Conservation (phyloP, 2,888 invertebrate genomes). For the Chesias legatella region DNA sequence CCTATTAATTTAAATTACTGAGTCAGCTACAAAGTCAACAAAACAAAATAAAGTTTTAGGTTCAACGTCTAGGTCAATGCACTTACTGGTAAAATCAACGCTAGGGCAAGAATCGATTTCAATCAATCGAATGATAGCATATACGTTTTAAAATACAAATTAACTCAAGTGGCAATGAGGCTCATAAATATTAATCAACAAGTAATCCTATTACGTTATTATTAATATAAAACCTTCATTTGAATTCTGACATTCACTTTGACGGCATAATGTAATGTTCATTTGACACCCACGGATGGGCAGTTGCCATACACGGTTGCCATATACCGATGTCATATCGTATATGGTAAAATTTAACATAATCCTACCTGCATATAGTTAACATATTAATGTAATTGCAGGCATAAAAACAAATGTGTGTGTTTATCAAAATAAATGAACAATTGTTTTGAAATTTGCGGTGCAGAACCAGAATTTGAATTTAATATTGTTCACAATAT, state of each 20-base stretch:
- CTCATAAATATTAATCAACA: conserved; percentile 26
- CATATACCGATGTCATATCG: conserved; percentile 9
- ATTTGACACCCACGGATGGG: conserved; percentile 30
- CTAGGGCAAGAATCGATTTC: conserved; percentile 1
- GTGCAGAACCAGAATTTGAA: too few species aligned
- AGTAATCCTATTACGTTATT: conserved; percentile 24
- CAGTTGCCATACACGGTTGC: conserved; percentile 28
- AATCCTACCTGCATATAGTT: conserved; percentile 2
- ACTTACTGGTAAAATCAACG: conserved; percentile 9
- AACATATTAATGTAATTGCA: too few species aligned
- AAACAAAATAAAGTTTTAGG: conserved; percentile 18
- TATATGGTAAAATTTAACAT: conserved; percentile 29
- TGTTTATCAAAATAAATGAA: too few species aligned
- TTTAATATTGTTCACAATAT: too few species aligned
- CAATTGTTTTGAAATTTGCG: too few species aligned
- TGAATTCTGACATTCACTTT: conserved; percentile 29
- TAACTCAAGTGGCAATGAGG: conserved; percentile 11
- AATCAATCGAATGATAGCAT: conserved; percentile 8
- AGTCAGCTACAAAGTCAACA: conserved; percentile 32
- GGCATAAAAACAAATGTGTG: too few species aligned
- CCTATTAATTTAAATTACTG: conserved; percentile 42
- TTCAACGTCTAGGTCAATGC: conserved; percentile 22
- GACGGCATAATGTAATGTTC: conserved; percentile 21
- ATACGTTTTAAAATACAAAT: conserved; percentile 16
- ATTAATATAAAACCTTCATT: conserved; percentile 24